A percentile compares a stretch with the other conserved stretches of the same genome.
phyloP scores from a whole-genome alignment of 2,888 invertebrate genomes.

The Drosophila falleni region DNA sequence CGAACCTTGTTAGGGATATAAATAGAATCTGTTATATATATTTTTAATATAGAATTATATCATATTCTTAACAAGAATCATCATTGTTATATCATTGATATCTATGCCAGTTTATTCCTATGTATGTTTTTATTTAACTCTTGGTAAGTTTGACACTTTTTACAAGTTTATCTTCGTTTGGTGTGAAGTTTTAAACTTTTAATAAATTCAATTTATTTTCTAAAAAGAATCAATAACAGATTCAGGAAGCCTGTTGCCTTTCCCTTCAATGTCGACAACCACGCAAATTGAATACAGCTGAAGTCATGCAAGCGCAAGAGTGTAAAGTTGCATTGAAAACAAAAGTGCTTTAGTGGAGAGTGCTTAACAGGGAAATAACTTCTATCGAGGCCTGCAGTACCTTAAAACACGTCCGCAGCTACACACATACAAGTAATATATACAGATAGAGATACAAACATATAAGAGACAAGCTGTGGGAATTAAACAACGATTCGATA shows the following conservation, averaged over 20 bases:
- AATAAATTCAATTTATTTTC: conserved; percentile 9
- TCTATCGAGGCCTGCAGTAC: not conserved
- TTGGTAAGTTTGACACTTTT: not conserved
- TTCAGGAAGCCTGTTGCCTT: not conserved
- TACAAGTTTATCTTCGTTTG: not conserved
- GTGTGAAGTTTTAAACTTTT: conserved; percentile 1
- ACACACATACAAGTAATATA: not conserved
- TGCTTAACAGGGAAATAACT: conserved; percentile 14
- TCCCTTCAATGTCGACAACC: not conserved
- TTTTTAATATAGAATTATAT: not conserved
- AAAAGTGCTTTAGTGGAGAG: conserved; percentile 16
- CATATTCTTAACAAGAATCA: not conserved
- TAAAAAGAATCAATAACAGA: conserved; percentile 3
- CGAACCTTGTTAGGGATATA: not conserved
- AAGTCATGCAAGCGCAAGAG: conserved; percentile 4
- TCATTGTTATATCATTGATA: not conserved
- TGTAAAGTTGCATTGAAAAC: conserved; percentile 11
- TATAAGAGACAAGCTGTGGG: not conserved
- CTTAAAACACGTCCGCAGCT: conserved; percentile 11
- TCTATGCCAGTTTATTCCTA: not conserved
- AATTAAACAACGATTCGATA: conserved; percentile 10
- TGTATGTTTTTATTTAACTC: not conserved
- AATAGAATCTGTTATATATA: not conserved
- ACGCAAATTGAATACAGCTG: conserved; percentile 10
- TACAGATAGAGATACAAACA: not conserved